phyloP scores from a whole-genome alignment of 2,888 invertebrate genomes.

The Caenorhabditis afra region DNA sequence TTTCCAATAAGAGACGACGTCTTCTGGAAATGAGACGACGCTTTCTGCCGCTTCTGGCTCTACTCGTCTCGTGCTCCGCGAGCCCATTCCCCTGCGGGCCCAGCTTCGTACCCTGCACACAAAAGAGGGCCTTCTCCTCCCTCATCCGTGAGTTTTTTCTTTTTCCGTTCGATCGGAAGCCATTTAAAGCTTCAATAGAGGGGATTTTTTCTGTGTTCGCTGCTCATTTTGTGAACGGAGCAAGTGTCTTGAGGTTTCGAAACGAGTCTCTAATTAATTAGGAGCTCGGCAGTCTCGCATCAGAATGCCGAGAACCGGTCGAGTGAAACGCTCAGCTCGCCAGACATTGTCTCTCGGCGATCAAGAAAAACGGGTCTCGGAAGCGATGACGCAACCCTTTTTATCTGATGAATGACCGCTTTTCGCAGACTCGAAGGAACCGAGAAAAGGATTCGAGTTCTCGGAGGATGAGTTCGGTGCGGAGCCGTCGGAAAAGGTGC shows the following conservation, averaged over 20 bases:
- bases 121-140: conserved; percentile 53
- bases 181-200: too few relatives aligned
- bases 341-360: conserved; percentile 13
- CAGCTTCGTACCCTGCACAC: conserved; percentile 74
- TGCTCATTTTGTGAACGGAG: too few relatives aligned
- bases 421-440: conserved; percentile 41
- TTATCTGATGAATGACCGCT: conserved; percentile 7
- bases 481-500: conserved; percentile 38
- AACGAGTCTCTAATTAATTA: too few relatives aligned
- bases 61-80: conserved; percentile 40
- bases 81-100: conserved; percentile 75
- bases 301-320: too few relatives aligned
- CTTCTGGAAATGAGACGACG: conserved; percentile 17
- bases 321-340: background rate
- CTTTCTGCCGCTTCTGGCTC: conserved; percentile 19
- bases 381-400: conserved; percentile 19
- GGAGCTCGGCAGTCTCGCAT: too few relatives aligned
- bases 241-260: too few relatives aligned
- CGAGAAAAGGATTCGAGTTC: conserved; percentile 28
- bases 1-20: background rate
- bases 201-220: too few relatives aligned
- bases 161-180: background rate
- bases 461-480: conserved; percentile 14
- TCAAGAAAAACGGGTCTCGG: background rate
- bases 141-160: conserved; percentile 43